Base-by-base conservation (phyloP, 2,797 vertebrate genomes). In the Poeciliopsis presidionis region DNA sequence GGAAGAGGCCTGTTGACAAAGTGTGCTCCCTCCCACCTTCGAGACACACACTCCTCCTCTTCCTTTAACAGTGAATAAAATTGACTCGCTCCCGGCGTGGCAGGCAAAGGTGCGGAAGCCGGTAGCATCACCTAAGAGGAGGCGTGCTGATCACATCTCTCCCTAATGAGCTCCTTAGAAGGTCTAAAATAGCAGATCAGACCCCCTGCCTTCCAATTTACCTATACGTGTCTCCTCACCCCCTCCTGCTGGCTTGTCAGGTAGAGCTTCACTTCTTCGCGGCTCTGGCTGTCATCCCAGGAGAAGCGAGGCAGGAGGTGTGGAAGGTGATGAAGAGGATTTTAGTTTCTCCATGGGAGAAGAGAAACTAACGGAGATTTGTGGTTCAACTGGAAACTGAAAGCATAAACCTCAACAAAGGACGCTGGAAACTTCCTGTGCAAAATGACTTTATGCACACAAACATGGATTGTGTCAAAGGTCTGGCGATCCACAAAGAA, bases 161-260 rank as follows among this genome's bases (percentile, higher is more conserved):
- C 82, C 94, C 85, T 97, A 97, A 98, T 96, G 96, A 96, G 96
- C 95, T 96, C 91, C 95, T 95, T 93, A 91, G 94, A 97, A 96
- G 95, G 95, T 96, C 95, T 81, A 92, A 95, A 94, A 96, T 90
- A 93, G 95, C 69, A 93, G 81, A 82, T 51, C 81, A 43, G 65
- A 43, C 72, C 89, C 83, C 69, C 5, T 69, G 39, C 22, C 11
- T 69, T 30, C 39, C 75, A 4, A 71, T 71, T 14, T 75, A 91
- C 90, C 89, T 88, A 79, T 61, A 63, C 71, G 16, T 75, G 8
- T 74, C 75, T 67, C 76, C 73, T 63, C 80, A 63, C 61, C 36
- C 51, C 61, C 25, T 11, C 81, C 20, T 2, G 2, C 80, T 86
- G 89, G 84, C 90, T 92, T 91, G 92, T 94, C 96, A 97, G 96